Evolutionary conservation across 1,140 invertebrate genomes (phyloP).

Genomic region (Prorops nasuta): DNA sequence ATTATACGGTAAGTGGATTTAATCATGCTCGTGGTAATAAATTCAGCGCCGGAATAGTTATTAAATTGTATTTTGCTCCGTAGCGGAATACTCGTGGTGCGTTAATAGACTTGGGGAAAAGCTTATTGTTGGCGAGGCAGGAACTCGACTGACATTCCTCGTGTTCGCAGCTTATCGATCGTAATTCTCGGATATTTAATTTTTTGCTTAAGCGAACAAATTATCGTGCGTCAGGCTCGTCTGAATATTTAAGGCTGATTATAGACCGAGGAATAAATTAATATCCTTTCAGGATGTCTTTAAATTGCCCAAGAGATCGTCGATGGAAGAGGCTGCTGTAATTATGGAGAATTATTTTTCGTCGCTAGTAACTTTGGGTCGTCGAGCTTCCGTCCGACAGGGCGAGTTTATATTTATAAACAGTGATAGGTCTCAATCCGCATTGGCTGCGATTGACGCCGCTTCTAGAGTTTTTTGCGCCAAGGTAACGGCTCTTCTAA

Average conservation of each 20-base stretch:
- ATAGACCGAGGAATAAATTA: no score
- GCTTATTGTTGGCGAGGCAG: no score
- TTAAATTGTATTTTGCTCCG: no score
- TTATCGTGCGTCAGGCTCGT: no score
- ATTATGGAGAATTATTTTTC: slow-evolving; percentile 19
- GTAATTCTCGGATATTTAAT: no score
- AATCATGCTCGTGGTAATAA: not conserved
- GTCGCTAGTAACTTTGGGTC: slow-evolving; percentile 9
- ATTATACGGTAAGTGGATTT: slow-evolving; percentile 8
- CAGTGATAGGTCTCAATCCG: slow-evolving; percentile 4
- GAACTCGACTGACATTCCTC: no score
- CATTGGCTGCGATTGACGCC: slow-evolving; percentile 14
- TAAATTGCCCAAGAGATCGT: slow-evolving; percentile 3
- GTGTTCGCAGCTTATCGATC: no score
- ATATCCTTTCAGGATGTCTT: slow-evolving; percentile 12
- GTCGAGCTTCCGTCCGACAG: slow-evolving; percentile 6
- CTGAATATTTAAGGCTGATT: no score
- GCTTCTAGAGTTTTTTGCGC: slow-evolving; percentile 10
- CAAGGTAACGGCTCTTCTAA: slow-evolving; percentile 6
- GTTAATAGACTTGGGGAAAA: no score
- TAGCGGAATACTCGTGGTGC: no score
- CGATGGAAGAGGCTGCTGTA: slow-evolving; percentile 1
- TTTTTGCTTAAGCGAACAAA: no score
- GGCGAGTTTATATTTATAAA: slow-evolving; percentile 15
- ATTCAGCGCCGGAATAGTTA: no score